Evolutionary conservation across 2,888 invertebrate species (phyloP), one percentile per base, ranked within the genome.

Genomic region (Cephus runcator): DNA sequence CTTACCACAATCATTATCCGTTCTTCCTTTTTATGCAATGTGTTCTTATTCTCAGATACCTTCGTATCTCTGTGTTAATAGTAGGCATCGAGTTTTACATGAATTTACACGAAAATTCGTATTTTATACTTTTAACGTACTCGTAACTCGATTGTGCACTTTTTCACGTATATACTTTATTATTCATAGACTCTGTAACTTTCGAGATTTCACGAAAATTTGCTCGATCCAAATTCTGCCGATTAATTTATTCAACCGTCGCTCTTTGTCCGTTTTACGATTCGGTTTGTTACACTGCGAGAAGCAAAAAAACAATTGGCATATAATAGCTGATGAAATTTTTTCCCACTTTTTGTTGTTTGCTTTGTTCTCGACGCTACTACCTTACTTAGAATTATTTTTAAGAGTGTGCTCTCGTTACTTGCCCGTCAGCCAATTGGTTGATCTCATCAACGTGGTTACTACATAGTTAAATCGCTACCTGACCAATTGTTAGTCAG

Each of bases 251-350:
- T 77, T 79, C 73, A 73, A 35, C 71, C 78, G 73, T 56, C 75
- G 31, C 74, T 80, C 56, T 56, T 35, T 77, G 30, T 56, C 56
- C 69, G 56, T 56, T 75, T 75, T 79, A 15, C 71, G 71, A 71
- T 77, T 76, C 68, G 76, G 76, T 69, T 73, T 83, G 83, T 84
- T 87, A 85, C 85, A 85, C 81, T 85, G 86, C 87, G 84, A 86
- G 81, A 87, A 85, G 87, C 87, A 82, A 85, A 81, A 56, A 40
- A 83, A 84, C 81, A 85, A 84, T 81, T 85, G 83, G 82, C 84
- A 81, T 56, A 56, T 36, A 75, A 79, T 81, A 73, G 76, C 76
- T 69, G 78, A 76, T 79, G 74, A 76, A 75, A 76, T 77, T 34
- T 73, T 75, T 78, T 78, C 23, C 68, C 56, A 31, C 77, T 40